Evolutionary conservation across 1,140 invertebrate genomes (phyloP).

Genomic region (Panagrolaimus sp.): DNA sequence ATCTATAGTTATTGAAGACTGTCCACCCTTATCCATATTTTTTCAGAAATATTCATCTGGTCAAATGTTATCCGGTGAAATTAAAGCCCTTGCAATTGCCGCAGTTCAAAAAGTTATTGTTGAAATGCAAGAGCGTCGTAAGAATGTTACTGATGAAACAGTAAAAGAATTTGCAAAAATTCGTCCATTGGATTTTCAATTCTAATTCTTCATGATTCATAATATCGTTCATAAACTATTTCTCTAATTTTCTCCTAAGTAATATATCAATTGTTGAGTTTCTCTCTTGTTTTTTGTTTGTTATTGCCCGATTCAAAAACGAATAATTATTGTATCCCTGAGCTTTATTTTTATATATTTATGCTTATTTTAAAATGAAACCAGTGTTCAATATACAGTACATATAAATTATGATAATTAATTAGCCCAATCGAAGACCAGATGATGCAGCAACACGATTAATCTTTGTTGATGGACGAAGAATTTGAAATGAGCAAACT

Average conservation of each 20-base stretch:
- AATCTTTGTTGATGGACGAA: slow-evolving; percentile 18
- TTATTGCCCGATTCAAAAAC: too few species aligned
- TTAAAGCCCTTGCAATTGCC: slow-evolving; percentile 85
- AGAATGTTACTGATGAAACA: slow-evolving; percentile 77
- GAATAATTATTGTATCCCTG: too few species aligned
- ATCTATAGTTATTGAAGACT: too few species aligned
- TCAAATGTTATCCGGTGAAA: slow-evolving; percentile 81
- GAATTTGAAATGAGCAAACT: slow-evolving; percentile 83
- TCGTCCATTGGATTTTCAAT: not conserved
- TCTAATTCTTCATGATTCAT: not conserved
- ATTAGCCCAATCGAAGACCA: not conserved
- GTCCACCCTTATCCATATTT: too few species aligned
- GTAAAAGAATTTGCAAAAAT: slow-evolving; percentile 68
- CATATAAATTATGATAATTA: too few species aligned
- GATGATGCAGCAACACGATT: not conserved
- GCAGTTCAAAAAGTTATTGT: slow-evolving; percentile 71
- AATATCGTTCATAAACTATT: too few species aligned
- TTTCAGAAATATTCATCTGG: slow-evolving; percentile 74
- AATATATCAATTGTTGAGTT: too few species aligned
- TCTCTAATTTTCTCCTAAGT: too few species aligned
- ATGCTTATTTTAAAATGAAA: too few species aligned
- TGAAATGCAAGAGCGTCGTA: slow-evolving; percentile 75
- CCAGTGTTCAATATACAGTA: too few species aligned
- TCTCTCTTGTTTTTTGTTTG: too few species aligned
- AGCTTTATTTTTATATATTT: too few species aligned